Evolutionary conservation across 2,113 vertebrate genomes (phyloP).

Genomic region (Balaenoptera acutorostrata): DNA sequence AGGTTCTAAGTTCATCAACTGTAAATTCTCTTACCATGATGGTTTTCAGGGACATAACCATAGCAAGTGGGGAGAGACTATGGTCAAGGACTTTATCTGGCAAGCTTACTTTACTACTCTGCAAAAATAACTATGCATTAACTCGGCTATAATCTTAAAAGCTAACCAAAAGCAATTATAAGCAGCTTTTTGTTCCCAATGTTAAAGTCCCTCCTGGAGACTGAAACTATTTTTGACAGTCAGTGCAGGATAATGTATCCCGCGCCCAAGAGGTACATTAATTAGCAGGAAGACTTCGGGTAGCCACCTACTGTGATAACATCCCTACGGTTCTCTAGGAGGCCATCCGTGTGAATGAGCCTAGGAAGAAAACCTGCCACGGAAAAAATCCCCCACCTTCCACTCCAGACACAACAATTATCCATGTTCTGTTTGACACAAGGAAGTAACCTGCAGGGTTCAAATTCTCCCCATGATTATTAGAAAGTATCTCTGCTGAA

Average conservation of each 20-base stretch:
- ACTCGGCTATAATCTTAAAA: neutral
- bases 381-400: neutral
- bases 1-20: neutral
- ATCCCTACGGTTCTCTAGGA: neutral
- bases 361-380: neutral
- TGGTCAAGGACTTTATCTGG: neutral
- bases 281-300: neutral
- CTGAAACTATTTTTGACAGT: neutral
- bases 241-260: neutral
- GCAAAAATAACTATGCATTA: neutral
- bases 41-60: neutral
- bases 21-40: neutral
- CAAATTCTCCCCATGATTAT: slow-evolving; percentile 8
- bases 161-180: slow-evolving; percentile 3
- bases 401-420: neutral
- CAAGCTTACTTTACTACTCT: neutral
- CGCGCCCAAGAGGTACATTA: neutral
- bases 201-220: neutral
- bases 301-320: neutral
- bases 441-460: slow-evolving; percentile 7
- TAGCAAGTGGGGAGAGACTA: neutral
- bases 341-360: neutral
- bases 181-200: neutral
- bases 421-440: neutral
- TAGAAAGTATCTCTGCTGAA: slow-evolving; percentile 28